These are phyloP conservation scores for Pogonomyrmex californicus DNA, from an alignment of 1,140 invertebrate species.

Conservation along the genomic window DNA sequence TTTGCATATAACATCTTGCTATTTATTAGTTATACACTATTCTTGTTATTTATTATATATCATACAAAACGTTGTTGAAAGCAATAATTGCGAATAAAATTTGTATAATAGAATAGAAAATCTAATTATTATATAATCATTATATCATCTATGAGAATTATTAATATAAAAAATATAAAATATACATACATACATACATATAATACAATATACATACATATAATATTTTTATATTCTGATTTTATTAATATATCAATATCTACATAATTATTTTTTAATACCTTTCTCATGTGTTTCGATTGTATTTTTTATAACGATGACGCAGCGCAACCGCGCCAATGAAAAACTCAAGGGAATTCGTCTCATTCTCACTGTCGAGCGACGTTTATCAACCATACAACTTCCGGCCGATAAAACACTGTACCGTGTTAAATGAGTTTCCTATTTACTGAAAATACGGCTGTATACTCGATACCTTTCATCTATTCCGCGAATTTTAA, in stretches of 20 bases:
- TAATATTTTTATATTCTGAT: background rate
- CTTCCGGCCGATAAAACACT: no score
- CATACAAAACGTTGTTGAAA: background rate
- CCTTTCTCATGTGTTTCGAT: background rate
- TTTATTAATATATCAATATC: no score
- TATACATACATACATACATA: no score
- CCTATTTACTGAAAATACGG: no score
- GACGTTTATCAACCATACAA: background rate
- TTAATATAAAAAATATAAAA: background rate
- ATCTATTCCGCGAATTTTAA: no score
- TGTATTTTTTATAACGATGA: background rate
- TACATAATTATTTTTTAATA: background rate
- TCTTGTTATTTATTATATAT: background rate
- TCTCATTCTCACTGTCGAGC: background rate
- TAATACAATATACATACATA: no score
- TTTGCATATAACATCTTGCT: no score
- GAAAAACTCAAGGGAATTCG: background rate
- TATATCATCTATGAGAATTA: background rate
- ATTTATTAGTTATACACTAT: background rate
- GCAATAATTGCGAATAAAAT: background rate
- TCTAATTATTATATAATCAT: background rate
- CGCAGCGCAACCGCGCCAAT: background rate
- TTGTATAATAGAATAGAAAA: background rate
- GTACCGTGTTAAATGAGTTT: no score
- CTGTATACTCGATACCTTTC: no score